Percentiles rank a stretch among this genome's conserved stretches.
Evolutionary conservation across 2,113 vertebrate species (phyloP).

Genomic region (Eclectus roratus): DNA sequence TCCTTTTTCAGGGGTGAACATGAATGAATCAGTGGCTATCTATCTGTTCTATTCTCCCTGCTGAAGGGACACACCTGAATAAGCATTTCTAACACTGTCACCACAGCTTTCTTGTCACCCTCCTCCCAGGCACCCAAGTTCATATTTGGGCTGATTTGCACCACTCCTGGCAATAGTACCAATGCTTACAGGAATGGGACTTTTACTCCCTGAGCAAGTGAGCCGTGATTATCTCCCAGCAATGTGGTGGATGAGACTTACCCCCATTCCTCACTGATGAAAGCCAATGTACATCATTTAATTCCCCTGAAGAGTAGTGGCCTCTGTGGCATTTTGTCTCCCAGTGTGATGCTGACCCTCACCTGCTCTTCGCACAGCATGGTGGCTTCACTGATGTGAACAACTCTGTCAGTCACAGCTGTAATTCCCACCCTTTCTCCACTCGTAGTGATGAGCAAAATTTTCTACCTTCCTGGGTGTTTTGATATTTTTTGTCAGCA

Average conservation of each 20-base stretch:
- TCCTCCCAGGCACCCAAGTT: background rate
- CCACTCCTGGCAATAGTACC: background rate
- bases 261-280: background rate
- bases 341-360: background rate
- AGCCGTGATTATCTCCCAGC: background rate
- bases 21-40: background rate
- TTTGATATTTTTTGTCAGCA: background rate
- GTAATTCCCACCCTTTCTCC: background rate
- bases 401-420: background rate
- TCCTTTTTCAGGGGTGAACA: background rate
- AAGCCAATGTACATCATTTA: background rate
- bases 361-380: background rate
- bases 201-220: background rate
- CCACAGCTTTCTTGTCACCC: background rate
- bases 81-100: background rate
- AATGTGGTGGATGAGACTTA: accelerated
- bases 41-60: background rate
- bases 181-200: accelerated
- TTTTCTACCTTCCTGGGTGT: background rate
- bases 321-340: background rate
- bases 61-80: background rate
- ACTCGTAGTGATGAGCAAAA: background rate
- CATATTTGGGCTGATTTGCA: background rate
- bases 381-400: background rate
- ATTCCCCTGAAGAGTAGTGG: background rate